These are phyloP conservation scores for Thamnaconus septentrionalis DNA, from an alignment of 2,113 vertebrate genomes.

Conservation along the genomic window DNA sequence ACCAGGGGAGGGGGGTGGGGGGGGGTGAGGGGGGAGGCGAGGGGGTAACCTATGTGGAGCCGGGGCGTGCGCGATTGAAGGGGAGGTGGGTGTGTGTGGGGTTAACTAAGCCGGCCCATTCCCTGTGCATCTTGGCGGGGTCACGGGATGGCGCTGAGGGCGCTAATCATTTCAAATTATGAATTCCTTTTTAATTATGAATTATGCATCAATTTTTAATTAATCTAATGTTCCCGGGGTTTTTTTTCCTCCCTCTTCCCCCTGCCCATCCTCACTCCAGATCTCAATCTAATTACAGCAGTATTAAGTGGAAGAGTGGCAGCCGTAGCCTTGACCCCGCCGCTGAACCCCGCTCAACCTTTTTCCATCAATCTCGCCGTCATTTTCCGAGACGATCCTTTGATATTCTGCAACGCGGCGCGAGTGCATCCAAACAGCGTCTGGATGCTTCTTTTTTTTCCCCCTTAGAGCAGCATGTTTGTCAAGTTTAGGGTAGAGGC, in stretches of 20 bases:
- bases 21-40: conserved; percentile 14
- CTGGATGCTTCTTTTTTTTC: not conserved
- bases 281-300: conserved; percentile 81
- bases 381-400: conserved; percentile 47
- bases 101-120: conserved; percentile 69
- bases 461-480: conserved; percentile 42
- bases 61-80: conserved; percentile 51
- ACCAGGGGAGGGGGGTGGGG: conserved; percentile 57
- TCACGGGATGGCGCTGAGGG: conserved; percentile 72
- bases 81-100: conserved; percentile 18
- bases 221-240: conserved; percentile 80
- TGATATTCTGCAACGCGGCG: conserved; percentile 57
- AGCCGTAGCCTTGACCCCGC: conserved; percentile 66
- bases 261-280: conserved; percentile 59
- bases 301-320: conserved; percentile 74
- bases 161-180: conserved; percentile 81
- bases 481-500: conserved; percentile 33
- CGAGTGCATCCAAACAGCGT: conserved; percentile 63
- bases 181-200: conserved; percentile 84
- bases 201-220: conserved; percentile 86
- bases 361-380: conserved; percentile 75
- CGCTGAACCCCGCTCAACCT: conserved; percentile 64
- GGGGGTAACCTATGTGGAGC: conserved; percentile 55
- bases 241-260: conserved; percentile 37
- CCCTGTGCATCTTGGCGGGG: conserved; percentile 67